Base-by-base conservation (phyloP, 2,797 vertebrate species). In the Danio tinwini region DNA sequence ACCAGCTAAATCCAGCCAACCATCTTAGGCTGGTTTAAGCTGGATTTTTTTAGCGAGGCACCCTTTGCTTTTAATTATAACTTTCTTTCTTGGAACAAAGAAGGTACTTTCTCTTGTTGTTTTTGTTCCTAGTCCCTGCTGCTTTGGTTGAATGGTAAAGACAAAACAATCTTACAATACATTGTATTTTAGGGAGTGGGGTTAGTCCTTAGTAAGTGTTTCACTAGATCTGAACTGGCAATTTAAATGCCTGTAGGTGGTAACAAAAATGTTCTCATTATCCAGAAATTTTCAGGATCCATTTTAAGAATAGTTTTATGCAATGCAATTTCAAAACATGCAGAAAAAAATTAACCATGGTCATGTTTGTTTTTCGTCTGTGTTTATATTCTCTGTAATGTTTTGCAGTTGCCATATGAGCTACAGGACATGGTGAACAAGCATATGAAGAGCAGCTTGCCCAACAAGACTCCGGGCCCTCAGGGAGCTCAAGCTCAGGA, bases 371-470 rank as follows among this genome's bases (percentile, higher is more conserved):
- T n/a, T n/a, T n/a, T n/a, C n/a, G 7, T 80, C 12, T 85, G 9
- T 84, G 16, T 85, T 67, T 81, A 63, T 69, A 61, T n/a, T 81
- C n/a, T 76, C 82, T 64, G 65, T 84, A 11, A 74, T 91, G 81
- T 83, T 81, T 81, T 67, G 0, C 88, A 98, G 97, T 92, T 99
- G 83, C 98, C 98, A 12, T 97, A 91, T n/a, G 97, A 98, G 89
- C 93, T 99, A 6, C 97, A 99, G 93, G 97, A 98, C 84, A 98
- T 99, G 97, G 95, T 99, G 85, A 96, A 93, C 87, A 98, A 98
- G 81, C 98, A 99, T 90, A 93, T 99, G 90, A 96, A 96, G 85
- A 88, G 81, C 86, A 94, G 86, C 75, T 88, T 93, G 1, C 94
- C 94, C 0, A 94, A 96, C 61, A 82, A 80, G 17, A 74, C 83